Evolutionary conservation across 2,888 invertebrate genomes (phyloP).

Genomic region (Eristalis pertinax): DNA sequence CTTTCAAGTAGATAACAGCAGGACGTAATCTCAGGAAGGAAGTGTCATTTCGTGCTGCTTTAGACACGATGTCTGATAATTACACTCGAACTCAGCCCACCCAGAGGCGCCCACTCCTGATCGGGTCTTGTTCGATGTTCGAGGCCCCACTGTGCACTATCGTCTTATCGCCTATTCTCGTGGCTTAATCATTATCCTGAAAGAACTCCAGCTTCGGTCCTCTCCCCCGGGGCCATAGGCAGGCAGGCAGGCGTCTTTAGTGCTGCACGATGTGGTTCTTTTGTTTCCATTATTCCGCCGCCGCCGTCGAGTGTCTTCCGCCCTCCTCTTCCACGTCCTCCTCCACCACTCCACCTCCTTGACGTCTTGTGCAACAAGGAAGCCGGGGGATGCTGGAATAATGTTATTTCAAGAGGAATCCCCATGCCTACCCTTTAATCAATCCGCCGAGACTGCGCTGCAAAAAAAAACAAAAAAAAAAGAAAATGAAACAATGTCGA

Average conservation of each 20-base stretch:
- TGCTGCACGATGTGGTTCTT: constrained; percentile 19
- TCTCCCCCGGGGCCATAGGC: neutral
- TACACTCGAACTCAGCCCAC: constrained; percentile 22
- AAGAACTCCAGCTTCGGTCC: constrained; percentile 19
- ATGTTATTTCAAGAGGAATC: constrained; percentile 61
- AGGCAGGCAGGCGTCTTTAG: constrained; percentile 43
- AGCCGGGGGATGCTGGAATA: constrained; percentile 36
- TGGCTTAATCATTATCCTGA: constrained; percentile 67
- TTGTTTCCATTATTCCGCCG: constrained; percentile 22
- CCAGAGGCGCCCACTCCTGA: neutral
- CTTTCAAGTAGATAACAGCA: constrained; percentile 72
- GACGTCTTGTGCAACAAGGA: neutral
- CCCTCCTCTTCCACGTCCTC: neutral
- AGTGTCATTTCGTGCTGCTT: constrained; percentile 73
- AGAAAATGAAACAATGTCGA: neutral
- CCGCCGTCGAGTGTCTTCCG: neutral
- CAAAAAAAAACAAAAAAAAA: neutral
- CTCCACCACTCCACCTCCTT: neutral
- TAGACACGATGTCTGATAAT: constrained; percentile 68
- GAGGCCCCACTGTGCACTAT: constrained; percentile 51
- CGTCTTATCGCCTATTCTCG: constrained; percentile 45
- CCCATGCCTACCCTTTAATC: constrained; percentile 54
- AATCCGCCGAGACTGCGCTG: constrained; percentile 20
- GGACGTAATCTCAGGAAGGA: constrained; percentile 72
- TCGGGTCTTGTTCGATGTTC: constrained; percentile 5